These are phyloP conservation scores for Urocyon cinereoargenteus DNA, from an alignment of 2,797 vertebrate species.

Conservation along the genomic window DNA sequence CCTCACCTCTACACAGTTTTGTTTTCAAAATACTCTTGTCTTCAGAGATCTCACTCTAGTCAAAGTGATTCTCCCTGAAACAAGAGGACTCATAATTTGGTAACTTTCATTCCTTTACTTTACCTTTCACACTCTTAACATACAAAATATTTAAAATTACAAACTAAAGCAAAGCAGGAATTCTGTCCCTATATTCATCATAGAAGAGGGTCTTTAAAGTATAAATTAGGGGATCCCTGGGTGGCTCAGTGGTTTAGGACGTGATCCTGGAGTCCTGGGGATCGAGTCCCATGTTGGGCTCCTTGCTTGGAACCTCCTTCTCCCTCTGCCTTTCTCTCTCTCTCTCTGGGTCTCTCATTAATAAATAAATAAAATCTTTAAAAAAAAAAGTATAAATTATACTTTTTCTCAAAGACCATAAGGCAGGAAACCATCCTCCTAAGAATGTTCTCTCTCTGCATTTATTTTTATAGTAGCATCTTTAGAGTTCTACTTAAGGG, in stretches of 20 bases:
- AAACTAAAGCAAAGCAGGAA: background rate
- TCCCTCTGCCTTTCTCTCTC: too few relatives aligned
- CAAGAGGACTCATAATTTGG: background rate
- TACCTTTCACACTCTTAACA: background rate
- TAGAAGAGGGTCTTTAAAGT: background rate
- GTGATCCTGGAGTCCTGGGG: too few relatives aligned
- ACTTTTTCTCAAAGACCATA: background rate
- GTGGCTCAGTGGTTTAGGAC: too few relatives aligned
- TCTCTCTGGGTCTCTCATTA: too few relatives aligned
- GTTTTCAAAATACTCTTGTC: background rate
- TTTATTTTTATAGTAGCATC: background rate
- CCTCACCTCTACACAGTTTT: rapidly evolving
- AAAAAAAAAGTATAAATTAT: background rate
- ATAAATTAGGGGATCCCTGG: background rate
- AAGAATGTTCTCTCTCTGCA: background rate
- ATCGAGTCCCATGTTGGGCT: too few relatives aligned
- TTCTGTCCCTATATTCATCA: background rate
- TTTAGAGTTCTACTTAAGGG: background rate
- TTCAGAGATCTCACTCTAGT: background rate
- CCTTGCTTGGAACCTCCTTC: too few relatives aligned
- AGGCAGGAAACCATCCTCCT: background rate
- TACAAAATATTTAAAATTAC: background rate
- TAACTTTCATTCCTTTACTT: background rate
- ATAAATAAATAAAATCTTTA: too few relatives aligned
- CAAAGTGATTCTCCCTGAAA: background rate